phyloP scores from a whole-genome alignment of 2,888 invertebrate species.

The Nemurella pictetii region DNA sequence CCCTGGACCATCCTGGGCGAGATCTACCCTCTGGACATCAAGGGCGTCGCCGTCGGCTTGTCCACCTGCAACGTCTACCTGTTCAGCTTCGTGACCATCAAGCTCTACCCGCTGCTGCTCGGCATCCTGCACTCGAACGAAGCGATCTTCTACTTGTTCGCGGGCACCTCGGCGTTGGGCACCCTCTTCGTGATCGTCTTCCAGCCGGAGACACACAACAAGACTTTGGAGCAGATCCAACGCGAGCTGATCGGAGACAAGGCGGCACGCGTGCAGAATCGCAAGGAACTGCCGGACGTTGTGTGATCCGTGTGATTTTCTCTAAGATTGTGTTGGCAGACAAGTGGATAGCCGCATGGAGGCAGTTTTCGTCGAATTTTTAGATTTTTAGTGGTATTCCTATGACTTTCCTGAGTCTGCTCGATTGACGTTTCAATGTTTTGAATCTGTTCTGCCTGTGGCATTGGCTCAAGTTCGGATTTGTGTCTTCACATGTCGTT shows the following conservation, averaged over 20 bases:
- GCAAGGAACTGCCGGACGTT: no score
- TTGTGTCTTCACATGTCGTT: no score
- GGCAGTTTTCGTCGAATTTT: no score
- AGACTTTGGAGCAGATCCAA: constrained; percentile 57
- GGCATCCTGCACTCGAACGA: constrained; percentile 40
- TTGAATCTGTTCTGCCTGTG: no score
- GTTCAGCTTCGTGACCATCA: constrained; percentile 4
- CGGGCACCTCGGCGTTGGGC: neutral
- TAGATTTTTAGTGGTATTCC: no score
- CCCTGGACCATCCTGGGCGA: constrained; percentile 4
- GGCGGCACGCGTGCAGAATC: no score
- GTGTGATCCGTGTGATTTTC: no score
- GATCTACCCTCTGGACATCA: neutral
- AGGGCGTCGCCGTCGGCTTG: neutral
- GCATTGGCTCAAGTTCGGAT: no score
- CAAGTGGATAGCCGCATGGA: no score
- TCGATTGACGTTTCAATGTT: no score
- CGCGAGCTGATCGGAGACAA: constrained; percentile 37
- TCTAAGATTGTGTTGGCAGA: no score
- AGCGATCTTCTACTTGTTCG: neutral
- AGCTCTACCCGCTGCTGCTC: neutral
- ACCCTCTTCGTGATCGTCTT: neutral
- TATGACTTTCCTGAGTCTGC: no score
- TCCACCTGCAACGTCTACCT: neutral
- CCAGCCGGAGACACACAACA: constrained; percentile 48